Base-by-base conservation (phyloP, 2,888 invertebrate genomes). In the Noctua janthe region DNA sequence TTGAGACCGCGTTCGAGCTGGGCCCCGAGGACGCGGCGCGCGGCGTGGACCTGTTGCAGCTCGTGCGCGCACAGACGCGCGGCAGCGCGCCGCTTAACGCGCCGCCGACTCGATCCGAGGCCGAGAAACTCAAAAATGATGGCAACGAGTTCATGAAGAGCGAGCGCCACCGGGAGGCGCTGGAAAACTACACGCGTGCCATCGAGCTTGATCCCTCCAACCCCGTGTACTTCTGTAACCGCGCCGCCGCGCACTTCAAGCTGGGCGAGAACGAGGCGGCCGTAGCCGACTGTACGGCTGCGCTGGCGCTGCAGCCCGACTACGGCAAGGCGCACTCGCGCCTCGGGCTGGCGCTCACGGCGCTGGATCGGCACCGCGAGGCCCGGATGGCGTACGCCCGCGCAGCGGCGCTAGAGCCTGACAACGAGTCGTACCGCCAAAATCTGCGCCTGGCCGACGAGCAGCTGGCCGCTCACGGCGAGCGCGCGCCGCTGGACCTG, bases 241-340 rank as follows among this genome's bases (percentile, higher is more conserved):
- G 99, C 88, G 99, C 99, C 71, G 99, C 99, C 2, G 99, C 99
- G 1, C 98, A 98, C 94, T 99, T 98, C 93, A 99, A 99, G 93
- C 96, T 99, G 87, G 98, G 98, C 73, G 98, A 98, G 91, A 98
- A 99, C 92, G 97, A 98, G 79, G 97, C 98, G 83, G 99, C 99
- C 20, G 98, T 99, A 76, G 98, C 98, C 76, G 99, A 99, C 95
- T 99, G 99, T 94, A 98, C 98, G 90, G 98, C 98, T 70, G 99
- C 99, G 10, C 97, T 99, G 77, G 97, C 98, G 56, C 97, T 99
- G 89, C 99, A 99, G 94, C 98, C 99, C 0, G 97, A 98, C 83
- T 99, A 99, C 95, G 98, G 99, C 90, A 99, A 99, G 96, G 99
- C 99, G 8, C 99, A 99, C 95, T 99, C 99, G 2, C 98, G 99